These are phyloP conservation scores for Drosophila peninsularis DNA, from an alignment of 2,888 invertebrate species.

Conservation along the genomic window DNA sequence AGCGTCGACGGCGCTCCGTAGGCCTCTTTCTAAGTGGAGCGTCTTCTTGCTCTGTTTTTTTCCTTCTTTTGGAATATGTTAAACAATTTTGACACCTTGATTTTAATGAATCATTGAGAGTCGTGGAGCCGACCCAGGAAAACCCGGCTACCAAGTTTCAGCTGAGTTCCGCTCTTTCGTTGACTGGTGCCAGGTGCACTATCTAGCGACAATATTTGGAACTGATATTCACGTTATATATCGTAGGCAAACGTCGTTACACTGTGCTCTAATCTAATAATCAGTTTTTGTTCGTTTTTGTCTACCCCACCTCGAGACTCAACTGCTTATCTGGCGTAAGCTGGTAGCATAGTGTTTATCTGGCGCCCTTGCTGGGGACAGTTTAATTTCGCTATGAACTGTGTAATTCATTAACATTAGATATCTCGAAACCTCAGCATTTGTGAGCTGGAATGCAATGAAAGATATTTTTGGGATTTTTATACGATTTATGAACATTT, in stretches of 20 bases:
- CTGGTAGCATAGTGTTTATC: conserved; percentile 1
- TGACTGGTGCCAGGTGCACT: conserved; percentile 5
- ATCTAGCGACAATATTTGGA: conserved; percentile 26
- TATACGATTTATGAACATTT: neutral
- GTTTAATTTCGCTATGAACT: neutral
- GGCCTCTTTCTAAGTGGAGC: conserved; percentile 14
- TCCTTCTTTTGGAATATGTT: conserved; percentile 17
- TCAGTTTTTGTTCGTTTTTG: conserved; percentile 1
- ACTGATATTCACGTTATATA: conserved; percentile 20
- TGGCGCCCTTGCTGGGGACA: neutral
- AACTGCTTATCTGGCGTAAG: conserved; percentile 20
- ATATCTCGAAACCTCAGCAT: neutral
- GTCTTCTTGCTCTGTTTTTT: conserved; percentile 1
- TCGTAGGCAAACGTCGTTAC: neutral
- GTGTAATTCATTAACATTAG: neutral
- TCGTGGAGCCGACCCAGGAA: neutral
- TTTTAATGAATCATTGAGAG: conserved; percentile 37
- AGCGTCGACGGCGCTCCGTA: conserved; percentile 20
- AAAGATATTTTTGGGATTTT: neutral
- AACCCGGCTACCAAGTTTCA: neutral
- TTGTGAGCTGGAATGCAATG: neutral
- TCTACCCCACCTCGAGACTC: neutral
- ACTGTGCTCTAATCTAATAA: conserved; percentile 1
- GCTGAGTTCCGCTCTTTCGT: neutral
- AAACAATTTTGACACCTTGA: conserved; percentile 33